Evolutionary conservation across 2,797 vertebrate genomes (phyloP).

Genomic region (Coracias cyanogaster): DNA sequence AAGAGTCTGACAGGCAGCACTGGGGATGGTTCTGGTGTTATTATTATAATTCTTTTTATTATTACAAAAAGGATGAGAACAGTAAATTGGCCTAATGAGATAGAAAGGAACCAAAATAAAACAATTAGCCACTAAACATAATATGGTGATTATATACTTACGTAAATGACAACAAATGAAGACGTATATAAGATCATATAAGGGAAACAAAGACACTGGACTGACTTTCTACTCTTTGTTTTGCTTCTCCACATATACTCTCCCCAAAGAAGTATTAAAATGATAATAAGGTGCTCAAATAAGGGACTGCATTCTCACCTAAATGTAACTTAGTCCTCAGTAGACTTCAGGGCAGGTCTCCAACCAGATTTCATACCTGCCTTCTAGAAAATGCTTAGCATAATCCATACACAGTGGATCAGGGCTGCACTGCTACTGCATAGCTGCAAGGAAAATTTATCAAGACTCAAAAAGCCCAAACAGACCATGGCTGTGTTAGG

Average conservation of each 20-base stretch:
- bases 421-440: not conserved
- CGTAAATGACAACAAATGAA: not conserved
- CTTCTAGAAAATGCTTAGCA: not conserved
- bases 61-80: not conserved
- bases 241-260: not conserved
- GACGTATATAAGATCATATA: not conserved
- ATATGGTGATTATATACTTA: not conserved
- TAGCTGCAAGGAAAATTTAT: not conserved
- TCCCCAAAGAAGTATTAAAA: not conserved
- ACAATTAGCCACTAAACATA: not conserved
- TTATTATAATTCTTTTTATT: not conserved
- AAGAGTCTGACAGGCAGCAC: not conserved
- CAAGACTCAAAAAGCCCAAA: not conserved
- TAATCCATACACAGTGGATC: not conserved
- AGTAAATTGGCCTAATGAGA: constrained; percentile 21
- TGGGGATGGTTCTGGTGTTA: not conserved
- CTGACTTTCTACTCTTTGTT: not conserved
- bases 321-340: not conserved
- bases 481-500: not conserved
- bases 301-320: not conserved
- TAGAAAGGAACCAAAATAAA: constrained; percentile 31
- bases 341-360: not conserved
- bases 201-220: not conserved
- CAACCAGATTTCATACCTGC: not conserved
- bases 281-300: not conserved